These are phyloP conservation scores for Zootermopsis nevadensis DNA, from an alignment of 2,888 invertebrate species.

Conservation along the genomic window DNA sequence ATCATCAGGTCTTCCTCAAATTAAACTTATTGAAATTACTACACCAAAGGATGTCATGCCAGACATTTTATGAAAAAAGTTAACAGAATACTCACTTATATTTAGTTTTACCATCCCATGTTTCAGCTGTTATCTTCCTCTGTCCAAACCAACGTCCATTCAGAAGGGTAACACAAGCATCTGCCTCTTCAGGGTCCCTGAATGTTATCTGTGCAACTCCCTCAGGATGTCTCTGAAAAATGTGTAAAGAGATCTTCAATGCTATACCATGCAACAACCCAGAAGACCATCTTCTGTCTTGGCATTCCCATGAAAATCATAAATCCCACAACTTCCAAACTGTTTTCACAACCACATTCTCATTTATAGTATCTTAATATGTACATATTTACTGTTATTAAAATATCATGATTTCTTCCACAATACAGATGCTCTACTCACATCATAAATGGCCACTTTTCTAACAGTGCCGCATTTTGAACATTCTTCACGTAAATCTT, in stretches of 20 bases:
- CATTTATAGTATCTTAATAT: too few species aligned
- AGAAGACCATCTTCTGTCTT: too few species aligned
- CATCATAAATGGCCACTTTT: slow-evolving; percentile 92
- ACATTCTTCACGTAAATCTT: slow-evolving; percentile 90
- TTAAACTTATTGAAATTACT: too few species aligned
- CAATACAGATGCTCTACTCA: slow-evolving; percentile 63
- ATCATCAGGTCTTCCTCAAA: too few species aligned
- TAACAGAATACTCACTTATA: slow-evolving; percentile 70
- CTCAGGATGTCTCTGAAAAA: slow-evolving; percentile 84
- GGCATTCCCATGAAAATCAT: too few species aligned
- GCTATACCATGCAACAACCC: too few species aligned
- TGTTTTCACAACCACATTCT: too few species aligned
- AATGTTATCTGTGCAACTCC: slow-evolving; percentile 95
- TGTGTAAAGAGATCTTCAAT: too few species aligned
- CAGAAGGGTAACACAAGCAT: slow-evolving; percentile 86
- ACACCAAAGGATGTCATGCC: too few species aligned
- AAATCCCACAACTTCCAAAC: too few species aligned
- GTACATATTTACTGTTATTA: too few species aligned
- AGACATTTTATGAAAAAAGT: background rate
- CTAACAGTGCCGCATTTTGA: slow-evolving; percentile 91
- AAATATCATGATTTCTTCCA: too few species aligned
- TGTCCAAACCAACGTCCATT: slow-evolving; percentile 93
- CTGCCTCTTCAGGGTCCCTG: slow-evolving; percentile 90
- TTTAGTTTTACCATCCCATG: slow-evolving; percentile 97
- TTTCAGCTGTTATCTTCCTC: slow-evolving; percentile 83